phyloP scores from a whole-genome alignment of 2,888 invertebrate genomes.

The Psococerastis gibbosa region DNA sequence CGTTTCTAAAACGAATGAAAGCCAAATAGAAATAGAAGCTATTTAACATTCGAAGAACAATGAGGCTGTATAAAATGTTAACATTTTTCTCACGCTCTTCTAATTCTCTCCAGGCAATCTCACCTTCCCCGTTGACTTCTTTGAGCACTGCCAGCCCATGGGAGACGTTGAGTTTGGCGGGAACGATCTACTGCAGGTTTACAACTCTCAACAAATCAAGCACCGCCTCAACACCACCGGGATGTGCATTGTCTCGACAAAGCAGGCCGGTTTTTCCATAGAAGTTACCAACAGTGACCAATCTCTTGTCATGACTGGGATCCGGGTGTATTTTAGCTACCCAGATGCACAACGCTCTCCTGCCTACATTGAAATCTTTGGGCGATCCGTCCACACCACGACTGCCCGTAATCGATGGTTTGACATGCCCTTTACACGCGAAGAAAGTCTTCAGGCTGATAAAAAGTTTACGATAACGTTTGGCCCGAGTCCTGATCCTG shows the following conservation, averaged over 20 bases:
- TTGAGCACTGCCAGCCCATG: conserved; percentile 83
- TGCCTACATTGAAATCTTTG: conserved; percentile 55
- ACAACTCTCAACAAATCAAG: conserved; percentile 84
- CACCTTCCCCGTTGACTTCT: conserved; percentile 87
- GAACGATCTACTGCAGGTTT: conserved; percentile 83
- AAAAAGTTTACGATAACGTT: conserved; percentile 71
- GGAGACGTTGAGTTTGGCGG: conserved; percentile 91
- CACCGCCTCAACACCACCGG: conserved; percentile 64
- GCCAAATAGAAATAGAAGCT: no score
- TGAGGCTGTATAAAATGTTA: neutral
- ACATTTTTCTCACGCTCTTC: conserved; percentile 1
- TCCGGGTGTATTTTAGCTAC: conserved; percentile 68
- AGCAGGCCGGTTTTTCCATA: conserved; percentile 71
- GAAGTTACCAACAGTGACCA: conserved; percentile 76
- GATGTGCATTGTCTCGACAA: conserved; percentile 84
- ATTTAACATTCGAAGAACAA: no score
- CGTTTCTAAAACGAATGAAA: no score
- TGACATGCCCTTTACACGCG: conserved; percentile 83
- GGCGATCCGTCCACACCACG: conserved; percentile 49
- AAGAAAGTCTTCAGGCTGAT: conserved; percentile 82
- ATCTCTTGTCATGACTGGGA: conserved; percentile 75
- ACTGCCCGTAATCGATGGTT: conserved; percentile 76
- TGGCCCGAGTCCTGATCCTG: conserved; percentile 69
- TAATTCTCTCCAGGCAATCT: conserved; percentile 32
- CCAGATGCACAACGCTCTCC: conserved; percentile 65